Base-by-base conservation (phyloP, 2,113 vertebrate species). In the Sakesphorus luctuosus region DNA sequence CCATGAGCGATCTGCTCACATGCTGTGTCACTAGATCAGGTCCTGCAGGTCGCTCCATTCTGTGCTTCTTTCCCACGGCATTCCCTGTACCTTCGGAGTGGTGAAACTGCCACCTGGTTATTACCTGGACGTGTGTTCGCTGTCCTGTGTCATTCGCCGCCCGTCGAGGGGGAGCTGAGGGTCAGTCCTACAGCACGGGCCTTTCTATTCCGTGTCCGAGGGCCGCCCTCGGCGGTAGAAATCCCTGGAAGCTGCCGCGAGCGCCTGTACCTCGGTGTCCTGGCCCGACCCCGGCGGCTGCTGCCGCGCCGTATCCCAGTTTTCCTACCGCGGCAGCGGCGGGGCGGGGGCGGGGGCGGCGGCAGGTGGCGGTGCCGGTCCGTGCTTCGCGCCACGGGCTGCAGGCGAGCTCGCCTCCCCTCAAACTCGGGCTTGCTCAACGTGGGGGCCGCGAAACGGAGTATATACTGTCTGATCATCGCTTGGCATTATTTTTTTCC, bases 321-420 rank as follows among this genome's bases (percentile, higher is more conserved):
- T 11, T 6, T 1, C 12, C 0, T 12, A 1, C n/a, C 2, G 3
- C 0, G 11, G 16, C 16, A 11, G 3, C 59, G 61, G 40, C 40
- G 40, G 40, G 53, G n/a, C 40, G 49, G 50, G 50, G 49, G 52
- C 15, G 9, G 26, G 36, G 43, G 19, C 19, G 40, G 88, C 84
- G 38, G 93, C 96, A 97, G 97, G 89, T 96, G 98, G 97, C 96
- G 92, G 80, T 96, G 71, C 94, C 23, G 49, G 8, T 36, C 85
- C 8, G 68, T 50, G 52, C 56, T 59, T 16, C 17, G 29, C 55
- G 16, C 20, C 17, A 28, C 24, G 38, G 31, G 28, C 31, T 56
- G 31, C 31, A 5, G 53, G 18, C 2, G 33, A 36, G 76, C 40
- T 35, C 33, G 3, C 25, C 25, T 55, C 7, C 33, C 28, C 44